A percentile compares a stretch with the other conserved stretches of the same genome.
These are phyloP conservation scores for Mantis religiosa DNA, from an alignment of 2,888 invertebrate species.

Conservation along the genomic window DNA sequence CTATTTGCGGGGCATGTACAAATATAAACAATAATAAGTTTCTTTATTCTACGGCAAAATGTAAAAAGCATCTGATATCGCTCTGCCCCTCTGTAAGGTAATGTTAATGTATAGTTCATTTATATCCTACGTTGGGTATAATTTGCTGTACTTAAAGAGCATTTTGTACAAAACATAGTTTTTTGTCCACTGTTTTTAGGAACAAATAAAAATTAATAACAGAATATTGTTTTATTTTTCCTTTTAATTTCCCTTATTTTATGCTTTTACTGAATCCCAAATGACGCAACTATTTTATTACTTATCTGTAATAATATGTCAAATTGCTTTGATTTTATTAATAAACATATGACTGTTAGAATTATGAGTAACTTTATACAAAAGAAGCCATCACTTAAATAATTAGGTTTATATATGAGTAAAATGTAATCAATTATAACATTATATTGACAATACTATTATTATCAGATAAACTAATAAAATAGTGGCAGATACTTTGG, in stretches of 20 bases:
- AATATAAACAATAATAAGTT: neutral
- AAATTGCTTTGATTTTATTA: too few relatives aligned
- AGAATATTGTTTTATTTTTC: neutral
- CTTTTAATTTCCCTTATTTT: neutral
- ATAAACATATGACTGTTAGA: too few relatives aligned
- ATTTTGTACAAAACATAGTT: constrained; percentile 18
- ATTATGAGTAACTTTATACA: too few relatives aligned
- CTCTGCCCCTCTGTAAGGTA: neutral
- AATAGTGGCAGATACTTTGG: too few relatives aligned
- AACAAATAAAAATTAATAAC: constrained; percentile 5
- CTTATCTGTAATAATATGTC: too few relatives aligned
- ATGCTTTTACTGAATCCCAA: too few relatives aligned
- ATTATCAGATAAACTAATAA: too few relatives aligned
- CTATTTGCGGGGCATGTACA: neutral
- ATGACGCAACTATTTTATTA: too few relatives aligned
- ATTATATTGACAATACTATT: too few relatives aligned
- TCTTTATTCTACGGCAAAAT: neutral
- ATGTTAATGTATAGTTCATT: constrained; percentile 6
- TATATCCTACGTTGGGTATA: constrained; percentile 5
- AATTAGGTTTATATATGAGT: too few relatives aligned
- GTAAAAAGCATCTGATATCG: neutral
- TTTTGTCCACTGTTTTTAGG: constrained; percentile 7
- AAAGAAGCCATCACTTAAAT: too few relatives aligned
- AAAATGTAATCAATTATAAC: too few relatives aligned
- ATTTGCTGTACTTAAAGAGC: constrained; percentile 5